Evolutionary conservation across 2,113 vertebrate genomes (phyloP), one percentile per base, ranked within the genome.

Genomic region (Phalacrocorax aristotelis): DNA sequence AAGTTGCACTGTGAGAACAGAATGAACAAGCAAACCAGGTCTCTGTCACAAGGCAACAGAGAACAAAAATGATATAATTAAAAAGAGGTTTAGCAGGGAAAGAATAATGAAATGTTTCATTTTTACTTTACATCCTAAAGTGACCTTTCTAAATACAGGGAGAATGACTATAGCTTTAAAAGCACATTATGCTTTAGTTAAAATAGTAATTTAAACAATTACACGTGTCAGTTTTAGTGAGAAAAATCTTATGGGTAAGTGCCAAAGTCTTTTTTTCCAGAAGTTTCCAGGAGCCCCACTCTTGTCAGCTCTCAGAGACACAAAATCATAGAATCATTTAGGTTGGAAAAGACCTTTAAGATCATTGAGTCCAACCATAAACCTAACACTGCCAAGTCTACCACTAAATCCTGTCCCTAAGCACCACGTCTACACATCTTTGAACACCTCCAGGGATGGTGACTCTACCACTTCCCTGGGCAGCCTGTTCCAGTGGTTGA

Each of bases 1-100:
- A 94, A 74, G 57, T 96, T 94, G 85, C 95, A 95, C 85, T 96
- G 92, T 96, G 93, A 95, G 90, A 97, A 97, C 83, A 81, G 83
- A 83, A 69, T 8, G 38, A 94, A 83, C 0, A 6, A 81, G 77
- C 32, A 80, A 94, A 90, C 62, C 82, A 94, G 68, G 51, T 90
- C 75, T 92, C 64, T 80, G 44, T 51, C 71, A 77, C 52, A 86
- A 70, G 26, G 74, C 8, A 89, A 36, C 23, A 76, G 52, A 69
- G 17, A 27, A 9, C 0, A 52, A 89, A 71, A 44, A 11, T 10
- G 2, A 19, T 8, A 10, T 25, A 16, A 55, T 27, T 58, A 68
- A 66, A 48, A 87, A 49, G 13, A 52, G 1, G 13, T 26, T 64
- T 57, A 66, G 36, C 78, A 92, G 29, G 36, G 36, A 94, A 75